Conservation (phyloP, 1,140 invertebrate species). For the Phthorimaea operculella region DNA sequence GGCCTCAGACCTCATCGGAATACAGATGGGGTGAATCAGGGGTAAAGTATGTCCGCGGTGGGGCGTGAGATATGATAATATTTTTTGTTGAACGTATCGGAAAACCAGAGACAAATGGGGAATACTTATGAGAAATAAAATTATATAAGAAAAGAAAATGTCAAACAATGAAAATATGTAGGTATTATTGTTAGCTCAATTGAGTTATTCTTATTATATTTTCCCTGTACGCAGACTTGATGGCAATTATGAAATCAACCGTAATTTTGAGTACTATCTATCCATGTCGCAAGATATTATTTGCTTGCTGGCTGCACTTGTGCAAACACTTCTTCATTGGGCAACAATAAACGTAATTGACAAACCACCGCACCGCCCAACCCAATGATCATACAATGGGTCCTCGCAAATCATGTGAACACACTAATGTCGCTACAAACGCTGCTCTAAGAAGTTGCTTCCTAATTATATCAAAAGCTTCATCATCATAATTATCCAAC, state of each 20-base stretch:
- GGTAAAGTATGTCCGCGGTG: conserved; percentile 4
- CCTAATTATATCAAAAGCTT: not conserved
- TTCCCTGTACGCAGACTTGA: too few relatives aligned
- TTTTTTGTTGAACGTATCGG: not conserved
- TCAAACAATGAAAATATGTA: too few relatives aligned
- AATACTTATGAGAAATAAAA: too few relatives aligned
- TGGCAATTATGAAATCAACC: too few relatives aligned
- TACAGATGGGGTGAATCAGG: conserved; percentile 28
- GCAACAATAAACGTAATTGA: conserved; percentile 1
- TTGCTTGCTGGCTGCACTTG: not conserved
- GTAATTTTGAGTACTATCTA: too few relatives aligned
- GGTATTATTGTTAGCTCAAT: too few relatives aligned
- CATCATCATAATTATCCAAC: not conserved
- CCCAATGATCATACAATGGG: conserved; percentile 22
- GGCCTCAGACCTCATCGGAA: conserved; percentile 24
- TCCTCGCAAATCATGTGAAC: conserved; percentile 4
- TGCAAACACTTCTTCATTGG: not conserved
- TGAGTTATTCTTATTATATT: too few relatives aligned
- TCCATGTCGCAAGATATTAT: too few relatives aligned
- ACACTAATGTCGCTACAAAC: not conserved
- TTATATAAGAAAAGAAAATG: too few relatives aligned
- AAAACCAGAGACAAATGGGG: not conserved
- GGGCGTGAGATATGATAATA: not conserved
- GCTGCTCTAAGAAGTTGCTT: not conserved
- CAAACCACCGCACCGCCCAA: not conserved